phyloP scores from a whole-genome alignment of 2,113 vertebrate species.

The Thermophis baileyi region DNA sequence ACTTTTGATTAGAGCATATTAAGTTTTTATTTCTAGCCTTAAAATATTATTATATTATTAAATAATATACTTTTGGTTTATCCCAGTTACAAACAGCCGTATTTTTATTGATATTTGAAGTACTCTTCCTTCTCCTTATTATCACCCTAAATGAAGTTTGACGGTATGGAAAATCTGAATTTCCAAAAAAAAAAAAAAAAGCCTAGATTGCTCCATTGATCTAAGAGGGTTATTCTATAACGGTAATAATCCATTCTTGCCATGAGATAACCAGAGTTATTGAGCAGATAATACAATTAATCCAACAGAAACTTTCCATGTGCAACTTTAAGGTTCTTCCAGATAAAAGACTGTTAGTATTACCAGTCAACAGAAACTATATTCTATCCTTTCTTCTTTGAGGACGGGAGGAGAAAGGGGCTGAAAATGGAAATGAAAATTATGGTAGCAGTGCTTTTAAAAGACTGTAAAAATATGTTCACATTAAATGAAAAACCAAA shows the following conservation, averaged over 20 bases:
- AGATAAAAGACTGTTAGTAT: neutral
- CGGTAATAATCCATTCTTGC: neutral
- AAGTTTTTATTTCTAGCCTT: neutral
- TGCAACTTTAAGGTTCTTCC: neutral
- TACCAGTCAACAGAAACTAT: neutral
- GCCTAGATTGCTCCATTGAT: neutral
- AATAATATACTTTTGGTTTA: neutral
- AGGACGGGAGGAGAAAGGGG: too few relatives aligned
- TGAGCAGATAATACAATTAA: neutral
- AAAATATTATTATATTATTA: neutral
- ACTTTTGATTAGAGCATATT: neutral
- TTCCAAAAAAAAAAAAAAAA: too few relatives aligned
- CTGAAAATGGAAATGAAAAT: neutral
- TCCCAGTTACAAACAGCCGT: neutral
- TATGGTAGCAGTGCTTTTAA: neutral
- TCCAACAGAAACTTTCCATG: neutral
- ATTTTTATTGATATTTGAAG: neutral
- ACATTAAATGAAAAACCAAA: neutral
- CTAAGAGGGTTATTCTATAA: neutral
- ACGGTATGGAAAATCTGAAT: neutral
- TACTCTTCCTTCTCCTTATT: neutral
- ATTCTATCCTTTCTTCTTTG: neutral
- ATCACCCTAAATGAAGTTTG: neutral
- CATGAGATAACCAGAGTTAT: neutral
- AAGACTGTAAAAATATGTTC: neutral